These are phyloP conservation scores for Mus spretus DNA, from an alignment of 2,797 vertebrate species.

Conservation along the genomic window DNA sequence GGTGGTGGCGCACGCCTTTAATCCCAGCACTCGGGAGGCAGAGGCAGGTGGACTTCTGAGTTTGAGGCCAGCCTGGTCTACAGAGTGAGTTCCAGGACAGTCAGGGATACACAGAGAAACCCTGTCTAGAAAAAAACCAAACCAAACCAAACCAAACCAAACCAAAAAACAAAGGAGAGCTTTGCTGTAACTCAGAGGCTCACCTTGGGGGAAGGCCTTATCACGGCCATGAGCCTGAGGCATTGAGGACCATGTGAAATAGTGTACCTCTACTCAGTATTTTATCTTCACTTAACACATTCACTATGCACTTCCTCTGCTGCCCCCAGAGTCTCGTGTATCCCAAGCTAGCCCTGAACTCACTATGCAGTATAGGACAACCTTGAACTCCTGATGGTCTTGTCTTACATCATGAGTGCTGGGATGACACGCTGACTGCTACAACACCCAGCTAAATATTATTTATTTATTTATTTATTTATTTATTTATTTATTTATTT, in stretches of 20 bases:
- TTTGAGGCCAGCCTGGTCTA: no score
- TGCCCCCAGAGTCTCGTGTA: neutral
- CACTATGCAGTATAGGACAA: neutral
- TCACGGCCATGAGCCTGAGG: neutral
- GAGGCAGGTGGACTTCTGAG: no score
- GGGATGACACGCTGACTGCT: neutral
- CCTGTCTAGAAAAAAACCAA: no score
- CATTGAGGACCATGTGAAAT: neutral
- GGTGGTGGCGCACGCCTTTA: no score
- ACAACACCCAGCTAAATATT: neutral
- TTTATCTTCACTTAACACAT: neutral
- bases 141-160: no score
- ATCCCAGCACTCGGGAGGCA: no score
- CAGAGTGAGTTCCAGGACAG: no score
- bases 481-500: neutral
- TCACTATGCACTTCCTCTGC: neutral
- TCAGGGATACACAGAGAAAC: no score
- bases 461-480: neutral
- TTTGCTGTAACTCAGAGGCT: neutral
- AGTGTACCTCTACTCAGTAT: no score
- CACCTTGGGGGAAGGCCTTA: neutral
- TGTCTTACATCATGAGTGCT: neutral
- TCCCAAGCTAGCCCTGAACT: neutral
- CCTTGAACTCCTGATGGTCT: neutral
- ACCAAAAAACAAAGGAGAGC: neutral